Evolutionary conservation across 2,113 vertebrate species (phyloP).

Genomic region (Stegostoma tigrinum): DNA sequence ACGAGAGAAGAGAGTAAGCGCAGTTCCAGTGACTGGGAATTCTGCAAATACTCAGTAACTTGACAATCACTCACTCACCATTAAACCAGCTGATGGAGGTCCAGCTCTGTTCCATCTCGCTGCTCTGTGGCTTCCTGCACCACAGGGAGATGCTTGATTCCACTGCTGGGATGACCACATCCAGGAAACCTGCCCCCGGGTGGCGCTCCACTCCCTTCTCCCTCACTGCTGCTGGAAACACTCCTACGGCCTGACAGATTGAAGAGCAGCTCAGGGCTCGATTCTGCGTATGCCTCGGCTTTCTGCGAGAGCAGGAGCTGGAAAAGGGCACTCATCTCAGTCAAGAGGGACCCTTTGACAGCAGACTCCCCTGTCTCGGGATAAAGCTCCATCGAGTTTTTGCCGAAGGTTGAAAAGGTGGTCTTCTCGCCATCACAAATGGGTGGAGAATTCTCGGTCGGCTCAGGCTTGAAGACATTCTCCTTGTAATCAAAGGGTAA

Average conservation of each 20-base stretch:
- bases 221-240: constrained; percentile 62
- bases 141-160: constrained; percentile 33
- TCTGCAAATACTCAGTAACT: not conserved
- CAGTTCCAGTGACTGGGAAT: too few species aligned
- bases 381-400: constrained; percentile 47
- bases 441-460: constrained; percentile 39
- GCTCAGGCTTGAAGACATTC: constrained; percentile 71
- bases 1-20: too few species aligned
- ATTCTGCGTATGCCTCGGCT: constrained; percentile 58
- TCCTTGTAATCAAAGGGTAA: constrained; percentile 77
- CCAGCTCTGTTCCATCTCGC: not conserved
- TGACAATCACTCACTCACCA: not conserved
- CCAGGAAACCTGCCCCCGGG: not conserved
- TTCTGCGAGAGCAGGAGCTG: constrained; percentile 83
- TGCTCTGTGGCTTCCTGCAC: not conserved
- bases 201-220: constrained; percentile 24
- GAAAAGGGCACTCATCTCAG: constrained; percentile 84
- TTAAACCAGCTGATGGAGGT: not conserved
- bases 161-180: not conserved
- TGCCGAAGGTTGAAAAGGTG: constrained; percentile 87
- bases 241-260: constrained; percentile 73
- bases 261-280: constrained; percentile 66
- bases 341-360: constrained; percentile 73
- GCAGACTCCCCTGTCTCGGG: constrained; percentile 41
- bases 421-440: constrained; percentile 54